phyloP scores from a whole-genome alignment of 2,888 invertebrate species.

The Apodemia hepburni region DNA sequence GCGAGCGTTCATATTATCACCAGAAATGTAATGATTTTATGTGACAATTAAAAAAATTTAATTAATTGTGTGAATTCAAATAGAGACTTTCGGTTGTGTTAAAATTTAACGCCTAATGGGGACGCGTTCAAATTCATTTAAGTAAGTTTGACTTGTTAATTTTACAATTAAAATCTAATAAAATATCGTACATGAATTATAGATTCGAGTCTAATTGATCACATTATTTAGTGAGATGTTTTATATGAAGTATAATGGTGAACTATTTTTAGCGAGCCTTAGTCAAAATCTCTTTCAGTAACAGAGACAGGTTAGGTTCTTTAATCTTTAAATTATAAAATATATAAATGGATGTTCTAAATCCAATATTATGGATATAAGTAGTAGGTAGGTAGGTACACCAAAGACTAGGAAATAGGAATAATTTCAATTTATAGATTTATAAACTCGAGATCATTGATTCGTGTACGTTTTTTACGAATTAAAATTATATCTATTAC shows the following conservation, averaged over 20 bases:
- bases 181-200: slow-evolving; percentile 6
- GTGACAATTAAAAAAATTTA: too few species aligned
- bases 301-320: too few species aligned
- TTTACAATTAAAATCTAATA: background rate
- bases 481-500: background rate
- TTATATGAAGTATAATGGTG: too few species aligned
- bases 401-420: background rate
- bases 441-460: slow-evolving; percentile 4
- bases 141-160: slow-evolving; percentile 7
- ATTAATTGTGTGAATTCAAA: too few species aligned
- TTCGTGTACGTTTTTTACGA: slow-evolving; percentile 10
- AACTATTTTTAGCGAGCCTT: too few species aligned
- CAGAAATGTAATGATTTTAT: background rate
- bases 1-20: background rate
- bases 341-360: too few species aligned
- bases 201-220: background rate
- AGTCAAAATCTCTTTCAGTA: too few species aligned
- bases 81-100: background rate
- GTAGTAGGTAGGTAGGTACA: too few species aligned
- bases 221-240: too few species aligned
- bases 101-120: background rate
- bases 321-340: too few species aligned
- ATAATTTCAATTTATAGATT: background rate
- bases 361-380: too few species aligned
- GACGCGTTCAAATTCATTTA: background rate